phyloP scores from a whole-genome alignment of 2,888 invertebrate genomes.

The Drosophila bunnanda region DNA sequence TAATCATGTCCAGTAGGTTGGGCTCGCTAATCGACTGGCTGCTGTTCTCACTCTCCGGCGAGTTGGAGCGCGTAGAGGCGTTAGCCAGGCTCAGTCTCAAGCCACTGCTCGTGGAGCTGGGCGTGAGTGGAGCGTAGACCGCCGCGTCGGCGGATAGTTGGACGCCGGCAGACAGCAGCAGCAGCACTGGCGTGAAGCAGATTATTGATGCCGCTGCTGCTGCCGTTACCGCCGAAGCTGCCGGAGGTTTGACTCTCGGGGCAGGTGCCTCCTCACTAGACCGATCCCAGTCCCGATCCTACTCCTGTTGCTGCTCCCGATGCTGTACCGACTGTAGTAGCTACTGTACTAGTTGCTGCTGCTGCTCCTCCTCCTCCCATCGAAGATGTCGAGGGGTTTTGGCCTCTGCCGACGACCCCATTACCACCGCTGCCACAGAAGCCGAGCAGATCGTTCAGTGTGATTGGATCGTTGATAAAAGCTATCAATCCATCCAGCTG shows the following conservation, averaged over 20 bases:
- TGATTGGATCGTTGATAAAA: conserved; percentile 82
- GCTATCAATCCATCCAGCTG: conserved; percentile 77
- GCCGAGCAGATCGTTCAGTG: conserved; percentile 82
- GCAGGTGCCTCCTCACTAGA: conserved; percentile 9
- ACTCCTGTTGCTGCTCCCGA: conserved; percentile 12
- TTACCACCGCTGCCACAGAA: conserved; percentile 69
- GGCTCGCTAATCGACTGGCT: conserved; percentile 81
- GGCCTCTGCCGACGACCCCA: conserved; percentile 41
- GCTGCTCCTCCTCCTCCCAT: conserved; percentile 39
- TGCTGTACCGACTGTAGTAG: conserved; percentile 10
- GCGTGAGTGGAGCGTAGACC: conserved; percentile 81
- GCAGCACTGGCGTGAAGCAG: conserved; percentile 67
- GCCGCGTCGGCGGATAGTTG: conserved; percentile 63
- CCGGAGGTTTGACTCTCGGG: conserved; percentile 16
- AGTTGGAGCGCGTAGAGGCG: conserved; percentile 83
- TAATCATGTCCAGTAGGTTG: conserved; percentile 83
- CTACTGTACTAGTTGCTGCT: conserved; percentile 26
- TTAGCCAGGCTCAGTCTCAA: conserved; percentile 66
- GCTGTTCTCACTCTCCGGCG: conserved; percentile 84
- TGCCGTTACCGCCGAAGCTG: conserved; percentile 59
- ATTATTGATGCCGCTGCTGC: conserved; percentile 66
- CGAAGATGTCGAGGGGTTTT: conserved; percentile 48
- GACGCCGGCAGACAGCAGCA: conserved; percentile 61
- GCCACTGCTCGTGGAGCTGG: conserved; percentile 74
- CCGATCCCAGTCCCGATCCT: conserved; percentile 18